Conservation (phyloP, 2,113 vertebrate genomes). For the Anguilla rostrata region DNA sequence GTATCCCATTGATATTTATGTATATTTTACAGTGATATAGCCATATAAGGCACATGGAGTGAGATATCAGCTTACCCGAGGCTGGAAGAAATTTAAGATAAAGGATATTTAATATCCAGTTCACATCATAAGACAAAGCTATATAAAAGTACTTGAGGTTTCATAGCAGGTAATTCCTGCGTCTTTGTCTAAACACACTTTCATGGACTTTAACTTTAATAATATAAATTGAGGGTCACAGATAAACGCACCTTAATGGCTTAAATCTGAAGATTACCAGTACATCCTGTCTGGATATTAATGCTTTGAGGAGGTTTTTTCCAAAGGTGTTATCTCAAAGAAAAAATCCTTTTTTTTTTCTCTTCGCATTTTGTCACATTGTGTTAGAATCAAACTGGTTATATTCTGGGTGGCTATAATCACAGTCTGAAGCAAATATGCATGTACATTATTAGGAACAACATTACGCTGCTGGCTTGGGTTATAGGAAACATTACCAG, state of each 20-base stretch:
- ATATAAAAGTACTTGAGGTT: slow-evolving; percentile 75
- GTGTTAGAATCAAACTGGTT: slow-evolving; percentile 65
- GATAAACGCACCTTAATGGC: slow-evolving; percentile 78
- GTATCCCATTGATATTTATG: slow-evolving; percentile 74
- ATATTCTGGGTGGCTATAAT: slow-evolving; percentile 58
- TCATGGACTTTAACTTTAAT: slow-evolving; percentile 77
- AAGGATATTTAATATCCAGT: slow-evolving; percentile 83
- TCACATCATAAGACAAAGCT: slow-evolving; percentile 67
- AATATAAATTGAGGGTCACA: slow-evolving; percentile 71
- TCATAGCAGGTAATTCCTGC: slow-evolving; percentile 74
- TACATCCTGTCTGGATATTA: slow-evolving; percentile 74
- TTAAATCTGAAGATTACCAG: slow-evolving; percentile 73
- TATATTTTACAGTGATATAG: slow-evolving; percentile 75
- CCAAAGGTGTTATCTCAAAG: slow-evolving; percentile 72
- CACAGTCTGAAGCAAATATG: slow-evolving; percentile 64
- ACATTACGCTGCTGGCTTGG: slow-evolving; percentile 63
- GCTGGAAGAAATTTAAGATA: slow-evolving; percentile 75
- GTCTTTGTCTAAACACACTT: slow-evolving; percentile 80
- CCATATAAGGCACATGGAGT: slow-evolving; percentile 71
- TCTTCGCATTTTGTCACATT: slow-evolving; percentile 78
- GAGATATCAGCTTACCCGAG: slow-evolving; percentile 78
- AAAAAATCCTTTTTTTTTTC: slow-evolving; percentile 54
- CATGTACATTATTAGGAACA: slow-evolving; percentile 62
- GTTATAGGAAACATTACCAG: slow-evolving; percentile 71
- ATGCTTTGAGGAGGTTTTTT: slow-evolving; percentile 72